Base-by-base conservation (phyloP, 92 coral and sea anemone genomes). In the Metridium senile region DNA sequence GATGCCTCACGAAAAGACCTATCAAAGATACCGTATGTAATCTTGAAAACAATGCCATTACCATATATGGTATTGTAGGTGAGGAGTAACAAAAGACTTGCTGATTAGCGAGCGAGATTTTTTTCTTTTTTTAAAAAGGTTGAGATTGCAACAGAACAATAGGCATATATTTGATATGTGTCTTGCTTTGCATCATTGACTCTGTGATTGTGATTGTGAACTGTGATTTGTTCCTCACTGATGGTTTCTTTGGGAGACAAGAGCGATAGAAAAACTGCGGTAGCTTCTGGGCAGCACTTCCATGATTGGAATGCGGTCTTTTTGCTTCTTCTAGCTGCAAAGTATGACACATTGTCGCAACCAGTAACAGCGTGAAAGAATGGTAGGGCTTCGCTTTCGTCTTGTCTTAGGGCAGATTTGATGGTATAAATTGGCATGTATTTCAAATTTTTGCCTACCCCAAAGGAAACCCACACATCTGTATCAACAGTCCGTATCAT, bases 391-490 rank as follows among this genome's bases (percentile, higher is more conserved):
- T 35, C 54, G 63, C 74, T 71, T 45, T 62, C n/a, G 7, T 64
- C 68, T 31, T 19, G 56, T 26, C 66, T 30, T 8, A 84, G 51
- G 20, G 11, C 27, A 3, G 9, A 2, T 23, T 31, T 19, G 7
- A 62, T 39, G 9, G 22, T 62, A 53, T 84, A 83, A 51, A 51
- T 28, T 23, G 82, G 72, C n/a, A 78, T 39, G 33, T 28, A 72
- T 16, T 71, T 59, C n/a, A 32, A n/a, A 58, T 85, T 68, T 19
- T 72, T 85, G 26, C 85, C 81, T 18, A 57, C 72, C 1, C 89
- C 89, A 74, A 66, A 74, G 2, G 70, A 76, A 39, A 85, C 59
- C 89, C 85, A 85, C 43, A 89, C 94, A 58, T 81, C 87, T 9
- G 88, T 82, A 29, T 89, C 90, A 21, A 68, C 82, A 0, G 85